Evolutionary conservation across 1,140 invertebrate species (phyloP), one percentile per base, ranked within the genome.

Genomic region (Drosophila sturtevanti): DNA sequence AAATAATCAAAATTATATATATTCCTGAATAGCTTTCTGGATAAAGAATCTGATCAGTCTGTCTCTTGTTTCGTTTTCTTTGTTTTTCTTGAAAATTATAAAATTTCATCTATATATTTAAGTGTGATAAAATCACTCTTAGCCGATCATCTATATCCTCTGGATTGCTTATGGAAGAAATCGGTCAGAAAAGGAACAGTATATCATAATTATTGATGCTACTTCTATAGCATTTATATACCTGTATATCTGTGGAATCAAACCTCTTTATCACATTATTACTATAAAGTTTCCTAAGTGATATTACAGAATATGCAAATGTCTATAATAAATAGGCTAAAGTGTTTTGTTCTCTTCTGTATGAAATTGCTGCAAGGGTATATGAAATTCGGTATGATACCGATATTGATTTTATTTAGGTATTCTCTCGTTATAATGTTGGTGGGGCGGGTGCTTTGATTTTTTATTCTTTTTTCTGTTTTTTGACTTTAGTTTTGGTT

Each of bases 361-460:
- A 6, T 1, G 4, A 21, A 11, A 11, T 9, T 10, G 21, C 41
- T 48, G 41, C 41, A 48, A 48, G 41, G 41, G 41, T 48, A 48
- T 18, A 21, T 6, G 16, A 48, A 48, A 48, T 48, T 56, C 38
- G 41, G 12, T 65, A 12, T 48, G 11, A 24, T n/a, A 31, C 27
- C 27, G 27, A 31, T 18, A 21, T 22, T 38, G 3, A n/a, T 16
- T 1, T 11, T 6, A 31, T 66, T 55, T 27, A 44, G 27, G n/a
- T n/a, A n/a, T 52, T 64, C 14, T 51, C 24, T 56, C 21, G 41
- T 65, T 59, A 38, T 58, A 27, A 11, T 22, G 62, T 55, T 52
- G 41, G 41, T 48, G 41, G 41, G 41, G 41, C 41, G 41, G 41
- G 41, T 48, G 41, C 41, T 48, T 44, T 44, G 41, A 44, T 44